Conservation (phyloP, 2,113 vertebrate genomes). For the Empidonax alnorum region DNA sequence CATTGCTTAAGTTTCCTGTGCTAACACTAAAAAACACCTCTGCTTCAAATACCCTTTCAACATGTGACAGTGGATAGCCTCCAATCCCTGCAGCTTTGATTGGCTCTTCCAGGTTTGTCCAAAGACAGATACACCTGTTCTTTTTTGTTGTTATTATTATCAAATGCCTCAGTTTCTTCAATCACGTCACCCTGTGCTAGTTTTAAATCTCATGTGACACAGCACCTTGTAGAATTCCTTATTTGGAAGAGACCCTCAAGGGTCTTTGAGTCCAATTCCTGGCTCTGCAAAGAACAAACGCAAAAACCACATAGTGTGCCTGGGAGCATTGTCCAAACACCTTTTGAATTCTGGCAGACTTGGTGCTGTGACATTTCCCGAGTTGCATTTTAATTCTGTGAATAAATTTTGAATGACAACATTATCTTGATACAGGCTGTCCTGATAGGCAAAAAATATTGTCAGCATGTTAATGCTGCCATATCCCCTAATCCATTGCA, state of each 20-base stretch:
- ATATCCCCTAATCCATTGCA: neutral
- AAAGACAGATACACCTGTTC: neutral
- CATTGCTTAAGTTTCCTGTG: neutral
- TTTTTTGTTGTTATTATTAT: neutral
- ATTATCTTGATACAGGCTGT: neutral
- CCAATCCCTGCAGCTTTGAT: neutral
- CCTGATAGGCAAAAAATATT: neutral
- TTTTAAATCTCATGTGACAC: neutral
- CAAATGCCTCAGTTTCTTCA: neutral
- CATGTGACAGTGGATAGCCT: neutral
- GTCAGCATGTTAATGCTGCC: neutral
- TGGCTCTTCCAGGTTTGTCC: neutral
- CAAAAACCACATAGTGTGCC: fast-evolving
- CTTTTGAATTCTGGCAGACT: neutral
- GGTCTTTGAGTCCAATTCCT: neutral
- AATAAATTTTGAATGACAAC: neutral
- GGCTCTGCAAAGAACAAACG: neutral
- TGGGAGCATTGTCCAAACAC: neutral
- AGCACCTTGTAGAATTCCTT: neutral
- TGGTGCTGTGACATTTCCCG: neutral
- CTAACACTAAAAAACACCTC: neutral
- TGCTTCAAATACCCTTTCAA: neutral
- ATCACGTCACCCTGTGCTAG: neutral
- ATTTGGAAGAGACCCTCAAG: neutral
- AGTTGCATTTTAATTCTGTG: neutral